Evolutionary conservation across 2,888 invertebrate genomes (phyloP), one percentile per base, ranked within the genome.

Genomic region (Hirudinaria manillensis): DNA sequence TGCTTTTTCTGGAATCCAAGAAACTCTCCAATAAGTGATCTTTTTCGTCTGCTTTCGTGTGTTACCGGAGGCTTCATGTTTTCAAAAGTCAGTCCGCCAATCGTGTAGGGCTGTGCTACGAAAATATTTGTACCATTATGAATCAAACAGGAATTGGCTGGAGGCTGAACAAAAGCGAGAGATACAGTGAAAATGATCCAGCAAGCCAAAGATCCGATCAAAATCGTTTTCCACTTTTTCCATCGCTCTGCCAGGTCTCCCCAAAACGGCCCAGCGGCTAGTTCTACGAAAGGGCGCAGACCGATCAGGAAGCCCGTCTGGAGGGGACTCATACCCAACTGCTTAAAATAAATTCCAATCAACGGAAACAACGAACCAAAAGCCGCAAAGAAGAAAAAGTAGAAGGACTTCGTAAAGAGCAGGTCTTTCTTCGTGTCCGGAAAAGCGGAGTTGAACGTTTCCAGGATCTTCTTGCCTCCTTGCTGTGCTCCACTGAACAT

Each of bases 271-370:
- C 95, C 96, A 75, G 95, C 93, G 75, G 96, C 88, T 86, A 98
- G 97, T 87, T 99, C 98, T 70, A 99, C 93, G 85, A 99, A 93
- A 0, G 98, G 98, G 78, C 99, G 89, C 81, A 94, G 91, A 36
- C 99, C 98, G 81, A 97, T 93, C 24, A 88, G 82, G 27, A 87
- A 81, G 7, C 96, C 96, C 83, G 94, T 93, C 85, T 97, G 96
- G 27, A 92, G 92, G 0, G 97, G 93, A 86, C 96, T 97, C 95
- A 99, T 96, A 77, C 96, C 96, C 91, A 98, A 92, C 88, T 98
- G 98, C 87, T 99, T 99, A 89, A 99, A 99, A 87, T 98, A 99
- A 68, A 99, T 94, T 55, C 96, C 98, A 91, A 99, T 93, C 78
- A 99, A 88, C 0, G 99, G 99, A 85, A 98, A 99, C 24, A 99